A percentile compares a stretch with the other conserved stretches of the same genome.
Conservation (phyloP, 1,140 invertebrate species). For the Heliothis virescens region DNA sequence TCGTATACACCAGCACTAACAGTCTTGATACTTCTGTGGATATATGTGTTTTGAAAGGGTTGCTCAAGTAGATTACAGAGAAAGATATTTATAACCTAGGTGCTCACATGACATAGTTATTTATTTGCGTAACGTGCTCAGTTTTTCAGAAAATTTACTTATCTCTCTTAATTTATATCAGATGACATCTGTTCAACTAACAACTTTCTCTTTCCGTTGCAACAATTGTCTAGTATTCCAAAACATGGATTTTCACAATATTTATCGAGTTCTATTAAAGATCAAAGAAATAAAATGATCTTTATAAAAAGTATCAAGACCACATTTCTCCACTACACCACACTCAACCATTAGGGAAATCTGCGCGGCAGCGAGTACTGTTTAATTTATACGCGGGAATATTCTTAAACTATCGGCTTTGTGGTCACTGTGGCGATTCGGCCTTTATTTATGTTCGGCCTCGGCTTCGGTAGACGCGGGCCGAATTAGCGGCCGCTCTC, state of each 20-base stretch:
- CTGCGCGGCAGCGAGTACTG: conserved; percentile 75
- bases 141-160: too few species aligned
- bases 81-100: too few species aligned
- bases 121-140: too few species aligned
- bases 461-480: conserved; percentile 50
- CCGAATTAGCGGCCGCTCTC: conserved; percentile 63
- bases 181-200: too few species aligned
- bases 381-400: conserved; percentile 84
- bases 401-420: conserved; percentile 85
- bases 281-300: too few species aligned
- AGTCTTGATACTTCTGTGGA: conserved; percentile 63
- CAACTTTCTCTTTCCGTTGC: too few species aligned
- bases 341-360: conserved; percentile 83
- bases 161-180: too few species aligned
- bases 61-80: too few species aligned
- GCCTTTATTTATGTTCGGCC: conserved; percentile 72
- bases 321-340: conserved; percentile 34
- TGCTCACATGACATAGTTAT: conserved; percentile 41
- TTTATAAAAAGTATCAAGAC: conserved; percentile 60
- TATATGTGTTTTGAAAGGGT: background rate
- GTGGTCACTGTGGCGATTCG: conserved; percentile 74
- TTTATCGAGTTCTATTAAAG: too few species aligned
- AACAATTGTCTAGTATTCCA: too few species aligned
- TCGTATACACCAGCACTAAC: conserved; percentile 47
- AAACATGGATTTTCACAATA: too few species aligned